Evolutionary conservation across 1,140 invertebrate genomes (phyloP).

Genomic region (Drosophila tsacasi): DNA sequence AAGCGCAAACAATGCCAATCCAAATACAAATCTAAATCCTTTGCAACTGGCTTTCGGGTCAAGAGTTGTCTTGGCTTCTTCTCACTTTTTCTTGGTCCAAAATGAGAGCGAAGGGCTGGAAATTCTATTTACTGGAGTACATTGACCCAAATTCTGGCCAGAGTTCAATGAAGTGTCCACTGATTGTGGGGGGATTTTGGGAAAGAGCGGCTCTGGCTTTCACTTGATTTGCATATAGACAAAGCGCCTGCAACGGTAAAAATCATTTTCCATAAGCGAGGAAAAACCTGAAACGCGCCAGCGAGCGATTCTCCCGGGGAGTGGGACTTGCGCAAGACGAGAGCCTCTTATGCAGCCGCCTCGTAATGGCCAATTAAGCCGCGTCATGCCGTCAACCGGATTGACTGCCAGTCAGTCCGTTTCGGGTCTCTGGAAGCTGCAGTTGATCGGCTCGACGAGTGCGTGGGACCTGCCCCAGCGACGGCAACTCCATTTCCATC

Average conservation of each 20-base stretch:
- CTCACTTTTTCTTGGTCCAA: conserved; percentile 32
- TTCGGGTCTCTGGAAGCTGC: conserved; percentile 29
- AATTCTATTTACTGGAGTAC: conserved; percentile 27
- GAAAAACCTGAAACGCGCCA: conserved; percentile 58
- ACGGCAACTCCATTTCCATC: conserved; percentile 48
- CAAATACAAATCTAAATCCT: conserved; percentile 22
- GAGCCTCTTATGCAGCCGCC: conserved; percentile 57
- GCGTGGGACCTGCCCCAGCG: conserved; percentile 62
- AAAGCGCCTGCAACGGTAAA: conserved; percentile 46
- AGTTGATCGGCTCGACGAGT: conserved; percentile 56
- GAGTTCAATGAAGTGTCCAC: conserved; percentile 15
- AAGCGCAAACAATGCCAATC: conserved; percentile 38
- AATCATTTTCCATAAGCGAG: conserved; percentile 62
- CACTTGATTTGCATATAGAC: conserved; percentile 78
- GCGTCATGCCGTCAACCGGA: conserved; percentile 56
- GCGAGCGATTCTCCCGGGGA: conserved; percentile 46
- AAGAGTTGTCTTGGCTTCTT: conserved; percentile 23
- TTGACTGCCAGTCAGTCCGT: conserved; percentile 27
- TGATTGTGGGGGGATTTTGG: conserved; percentile 3
- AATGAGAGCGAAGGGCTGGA: background rate
- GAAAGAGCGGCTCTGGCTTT: conserved; percentile 57
- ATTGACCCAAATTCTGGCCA: conserved; percentile 30
- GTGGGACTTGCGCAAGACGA: conserved; percentile 61
- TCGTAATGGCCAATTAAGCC: conserved; percentile 80
- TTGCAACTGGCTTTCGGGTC: conserved; percentile 36